These are phyloP conservation scores for Chlorospingus semifuscus DNA, from an alignment of 2,797 vertebrate species.

Conservation along the genomic window DNA sequence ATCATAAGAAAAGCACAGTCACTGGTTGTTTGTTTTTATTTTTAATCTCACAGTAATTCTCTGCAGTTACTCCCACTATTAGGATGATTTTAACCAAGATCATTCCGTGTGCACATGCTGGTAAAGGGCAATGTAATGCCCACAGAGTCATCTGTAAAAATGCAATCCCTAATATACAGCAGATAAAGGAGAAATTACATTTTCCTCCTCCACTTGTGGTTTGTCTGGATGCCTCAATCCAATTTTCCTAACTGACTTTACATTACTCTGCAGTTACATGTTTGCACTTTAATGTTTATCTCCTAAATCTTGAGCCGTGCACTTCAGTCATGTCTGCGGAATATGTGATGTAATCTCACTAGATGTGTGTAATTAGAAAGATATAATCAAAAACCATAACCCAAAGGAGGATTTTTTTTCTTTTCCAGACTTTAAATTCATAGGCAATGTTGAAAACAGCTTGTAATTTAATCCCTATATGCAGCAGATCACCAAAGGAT, in stretches of 20 bases:
- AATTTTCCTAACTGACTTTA: conserved; percentile 44
- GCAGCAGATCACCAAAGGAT: neutral
- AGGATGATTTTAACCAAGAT: neutral
- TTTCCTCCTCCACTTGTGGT: neutral
- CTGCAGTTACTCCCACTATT: neutral
- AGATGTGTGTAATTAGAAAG: conserved; percentile 63
- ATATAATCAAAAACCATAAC: conserved; percentile 63
- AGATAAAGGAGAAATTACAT: neutral
- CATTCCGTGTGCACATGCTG: neutral
- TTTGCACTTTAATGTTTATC: conserved; percentile 59
- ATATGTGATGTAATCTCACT: conserved; percentile 69
- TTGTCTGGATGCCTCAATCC: conserved; percentile 6
- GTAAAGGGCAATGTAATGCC: neutral
- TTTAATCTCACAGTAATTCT: neutral
- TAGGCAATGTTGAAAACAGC: neutral
- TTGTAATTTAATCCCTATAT: conserved; percentile 5
- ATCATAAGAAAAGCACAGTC: neutral
- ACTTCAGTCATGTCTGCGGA: conserved; percentile 61
- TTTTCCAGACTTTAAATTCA: conserved; percentile 18
- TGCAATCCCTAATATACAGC: neutral
- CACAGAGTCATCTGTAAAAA: conserved; percentile 8
- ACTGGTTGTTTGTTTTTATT: neutral
- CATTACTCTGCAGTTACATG: conserved; percentile 26
- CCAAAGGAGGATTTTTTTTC: conserved; percentile 6
- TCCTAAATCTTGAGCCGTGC: conserved; percentile 53